Conservation (phyloP, 2,113 vertebrate species). For the Ia io region DNA sequence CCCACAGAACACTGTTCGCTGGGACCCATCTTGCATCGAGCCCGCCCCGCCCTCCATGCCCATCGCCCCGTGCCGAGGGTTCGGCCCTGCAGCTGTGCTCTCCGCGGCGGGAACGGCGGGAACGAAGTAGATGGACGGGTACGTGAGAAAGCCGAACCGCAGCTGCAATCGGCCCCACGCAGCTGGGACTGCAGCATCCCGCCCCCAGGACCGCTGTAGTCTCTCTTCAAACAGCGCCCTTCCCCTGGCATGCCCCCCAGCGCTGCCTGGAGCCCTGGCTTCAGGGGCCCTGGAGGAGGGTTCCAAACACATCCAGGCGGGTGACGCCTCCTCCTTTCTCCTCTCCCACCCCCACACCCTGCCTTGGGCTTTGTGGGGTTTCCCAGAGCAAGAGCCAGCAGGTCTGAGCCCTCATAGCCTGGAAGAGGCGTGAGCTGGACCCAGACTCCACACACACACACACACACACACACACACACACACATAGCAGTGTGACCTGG, state of each 20-base stretch:
- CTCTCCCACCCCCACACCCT: neutral
- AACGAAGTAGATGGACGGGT: neutral
- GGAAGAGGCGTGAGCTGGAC: neutral
- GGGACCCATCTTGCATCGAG: neutral
- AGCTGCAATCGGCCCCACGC: neutral
- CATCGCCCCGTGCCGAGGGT: neutral
- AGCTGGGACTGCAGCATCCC: neutral
- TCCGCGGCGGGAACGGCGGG: neutral
- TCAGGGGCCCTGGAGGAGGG: neutral
- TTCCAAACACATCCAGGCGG: neutral
- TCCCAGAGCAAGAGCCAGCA: neutral
- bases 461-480: neutral
- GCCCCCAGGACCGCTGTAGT: neutral
- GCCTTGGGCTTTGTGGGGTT: neutral
- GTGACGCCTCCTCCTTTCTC: fast-evolving
- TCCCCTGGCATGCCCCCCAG: neutral
- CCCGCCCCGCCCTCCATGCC: fast-evolving
- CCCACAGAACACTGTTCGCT: neutral
- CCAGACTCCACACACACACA: neutral
- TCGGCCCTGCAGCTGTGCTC: neutral
- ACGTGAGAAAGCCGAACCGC: fast-evolving
- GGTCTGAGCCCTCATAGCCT: neutral
- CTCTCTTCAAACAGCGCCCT: neutral
- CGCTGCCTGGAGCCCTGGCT: neutral
- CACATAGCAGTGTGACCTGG: neutral